Evolutionary conservation across 2,888 invertebrate genomes (phyloP), one percentile per base, ranked within the genome.

Genomic region (Leptopilina drosophilae): DNA sequence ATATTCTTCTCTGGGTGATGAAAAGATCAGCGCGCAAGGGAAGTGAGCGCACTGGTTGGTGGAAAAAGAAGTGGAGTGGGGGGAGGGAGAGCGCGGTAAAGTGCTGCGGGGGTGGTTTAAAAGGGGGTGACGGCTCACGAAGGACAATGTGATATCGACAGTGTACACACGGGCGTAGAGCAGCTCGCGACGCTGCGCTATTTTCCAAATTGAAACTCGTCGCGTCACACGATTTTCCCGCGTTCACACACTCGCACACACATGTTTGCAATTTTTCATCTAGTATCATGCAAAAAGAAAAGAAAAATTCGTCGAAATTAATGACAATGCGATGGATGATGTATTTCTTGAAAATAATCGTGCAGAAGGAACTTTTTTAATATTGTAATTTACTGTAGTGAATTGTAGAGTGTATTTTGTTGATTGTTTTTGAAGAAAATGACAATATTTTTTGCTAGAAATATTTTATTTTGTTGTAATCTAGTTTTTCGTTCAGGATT

Each of bases 101-200:
- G 69, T 69, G 49, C 11, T 49, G 53, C 20, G 14, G 46, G 69
- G 73, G 56, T 73, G 56, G 56, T 56, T 73, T 14, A 33, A 73
- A 20, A n/a, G 33, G 73, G 73, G 73, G 49, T 56, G 73, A 33
- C 73, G n/a, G 33, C 14, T 56, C 26, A 73, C 33, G 56, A 73
- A 73, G 56, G n/a, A 73, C 73, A 73, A 73, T 73, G 73, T 73
- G 56, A 33, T 56, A 40, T 73, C 73, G 73, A 73, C 73, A 73
- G 73, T 73, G n/a, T 33, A 73, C 14, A 73, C 53, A 73, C 73
- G 73, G 73, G n/a, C 56, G 73, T 49, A 73, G 69, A 73, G 69
- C 73, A 56, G 56, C 33, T 33, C 33, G 33, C 40, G 56, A 73
- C 73, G 8, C 66, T 73, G 53, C 56, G 26, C 20, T 53, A 53